Evolutionary conservation across 2,113 vertebrate species (phyloP), one percentile per base, ranked within the genome.

Genomic region (Indicator maculatus): DNA sequence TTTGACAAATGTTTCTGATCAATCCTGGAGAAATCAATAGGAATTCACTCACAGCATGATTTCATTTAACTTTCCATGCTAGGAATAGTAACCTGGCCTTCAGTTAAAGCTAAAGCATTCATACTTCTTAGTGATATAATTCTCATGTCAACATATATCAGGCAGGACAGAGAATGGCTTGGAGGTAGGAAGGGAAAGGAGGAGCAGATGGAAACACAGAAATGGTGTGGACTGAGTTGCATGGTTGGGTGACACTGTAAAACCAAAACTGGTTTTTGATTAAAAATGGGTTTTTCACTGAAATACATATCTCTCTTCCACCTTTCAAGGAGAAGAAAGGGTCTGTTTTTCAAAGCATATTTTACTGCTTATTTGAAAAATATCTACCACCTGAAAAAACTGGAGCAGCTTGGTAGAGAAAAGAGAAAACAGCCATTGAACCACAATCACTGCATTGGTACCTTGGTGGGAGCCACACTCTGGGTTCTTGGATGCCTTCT

Each of bases 1-100:
- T 91, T 96, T 94, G 94, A 97, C 93, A 95, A 97, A 93, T 94
- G 95, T 97, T 97, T 96, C 90, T 87, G 83, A 93, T 97, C 96
- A 93, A 84, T 96, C 79, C 96, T 79, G 27, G 83, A 94, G 85
- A 94, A 97, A 97, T 94, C 97, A 96, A 95, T 93, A 96, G 74
- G 69, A 90, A 96, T 77, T 78, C 41, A 53, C 80, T 85, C 89
- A 83, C 94, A 95, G 93, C 67, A 94, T 95, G 82, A 71, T 91
- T 96, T 96, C 67, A 93, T 93, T 95, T 97, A 83, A 64, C 83
- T 96, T 97, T 92, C 94, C 86, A 93, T 78, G 69, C 88, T 93
- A 95, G 95, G 90, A 96, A 96, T 64, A 93, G 95, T 33, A 95
- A 94, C 95, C 94, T 94, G 78, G 84, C 67, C 83, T 95, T 93